A percentile compares a stretch with the other conserved stretches of the same genome.
Evolutionary conservation across 2,888 invertebrate genomes (phyloP).

Genomic region (Abscondita cerata): DNA sequence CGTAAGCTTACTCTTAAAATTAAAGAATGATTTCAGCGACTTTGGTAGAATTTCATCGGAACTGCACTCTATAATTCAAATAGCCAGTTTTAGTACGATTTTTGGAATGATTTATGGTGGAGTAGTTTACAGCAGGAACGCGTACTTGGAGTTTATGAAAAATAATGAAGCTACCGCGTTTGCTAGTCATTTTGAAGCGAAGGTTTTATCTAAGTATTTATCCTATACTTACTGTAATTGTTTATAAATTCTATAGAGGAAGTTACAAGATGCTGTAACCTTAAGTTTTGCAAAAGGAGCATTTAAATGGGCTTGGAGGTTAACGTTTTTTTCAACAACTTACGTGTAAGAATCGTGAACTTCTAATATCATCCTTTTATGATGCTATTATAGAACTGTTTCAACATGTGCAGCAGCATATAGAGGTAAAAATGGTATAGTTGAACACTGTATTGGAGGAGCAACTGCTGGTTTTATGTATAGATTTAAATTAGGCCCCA

Average conservation of each 20-base stretch:
- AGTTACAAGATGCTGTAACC: slow-evolving; percentile 73
- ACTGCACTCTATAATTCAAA: slow-evolving; percentile 66
- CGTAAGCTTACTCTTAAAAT: slow-evolving; percentile 1
- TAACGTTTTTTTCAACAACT: slow-evolving; percentile 70
- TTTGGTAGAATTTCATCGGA: slow-evolving; percentile 69
- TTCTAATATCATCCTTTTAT: background rate
- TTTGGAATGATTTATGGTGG: slow-evolving; percentile 73
- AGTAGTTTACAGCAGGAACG: slow-evolving; percentile 63
- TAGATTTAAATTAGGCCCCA: slow-evolving; percentile 72
- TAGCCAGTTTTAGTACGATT: slow-evolving; percentile 65
- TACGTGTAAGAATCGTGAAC: slow-evolving; percentile 66
- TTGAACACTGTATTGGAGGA: slow-evolving; percentile 73
- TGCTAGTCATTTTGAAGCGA: slow-evolving; percentile 70
- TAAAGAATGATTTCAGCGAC: slow-evolving; percentile 67
- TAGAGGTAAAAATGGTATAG: slow-evolving; percentile 68
- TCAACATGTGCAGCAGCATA: slow-evolving; percentile 72
- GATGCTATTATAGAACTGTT: slow-evolving; percentile 62
- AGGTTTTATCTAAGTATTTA: slow-evolving; percentile 58
- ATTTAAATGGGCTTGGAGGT: slow-evolving; percentile 71
- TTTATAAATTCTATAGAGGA: slow-evolving; percentile 62
- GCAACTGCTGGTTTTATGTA: slow-evolving; percentile 70
- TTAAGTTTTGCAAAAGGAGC: slow-evolving; percentile 76
- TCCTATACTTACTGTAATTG: background rate
- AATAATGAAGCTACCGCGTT: slow-evolving; percentile 78
- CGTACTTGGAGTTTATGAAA: slow-evolving; percentile 73